Conservation (phyloP, 2,113 vertebrate genomes). For the Crypturellus undulatus region DNA sequence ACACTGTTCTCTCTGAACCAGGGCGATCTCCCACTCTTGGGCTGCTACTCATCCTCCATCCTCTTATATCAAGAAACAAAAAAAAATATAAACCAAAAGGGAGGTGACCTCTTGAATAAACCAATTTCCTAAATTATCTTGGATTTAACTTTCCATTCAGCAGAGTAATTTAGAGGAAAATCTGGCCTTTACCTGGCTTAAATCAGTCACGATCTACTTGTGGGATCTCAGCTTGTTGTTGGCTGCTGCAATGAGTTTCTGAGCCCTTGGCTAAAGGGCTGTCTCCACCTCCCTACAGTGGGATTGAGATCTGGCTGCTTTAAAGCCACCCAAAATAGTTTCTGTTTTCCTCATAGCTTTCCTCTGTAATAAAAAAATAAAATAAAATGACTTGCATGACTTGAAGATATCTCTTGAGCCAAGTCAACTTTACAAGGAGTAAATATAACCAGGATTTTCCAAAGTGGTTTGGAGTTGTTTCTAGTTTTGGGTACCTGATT, state of each 20-base stretch:
- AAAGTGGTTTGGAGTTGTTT: neutral
- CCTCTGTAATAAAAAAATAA: neutral
- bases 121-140: neutral
- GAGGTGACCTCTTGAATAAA: neutral
- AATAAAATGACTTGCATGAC: neutral
- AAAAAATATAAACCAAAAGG: neutral
- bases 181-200: neutral
- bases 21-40: accelerated
- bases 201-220: neutral
- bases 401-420: neutral
- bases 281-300: neutral
- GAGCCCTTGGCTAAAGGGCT: neutral
- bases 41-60: neutral
- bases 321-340: neutral
- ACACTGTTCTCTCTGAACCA: neutral
- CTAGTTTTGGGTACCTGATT: neutral
- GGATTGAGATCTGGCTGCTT: neutral
- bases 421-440: neutral
- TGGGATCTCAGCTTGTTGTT: neutral
- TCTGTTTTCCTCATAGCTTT: neutral
- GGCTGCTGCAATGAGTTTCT: neutral
- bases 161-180: neutral
- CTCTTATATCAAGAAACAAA: neutral
- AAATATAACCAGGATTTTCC: neutral
- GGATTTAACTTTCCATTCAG: neutral